Conservation (phyloP, 2,797 vertebrate genomes). For the Cyclopterus lumpus region DNA sequence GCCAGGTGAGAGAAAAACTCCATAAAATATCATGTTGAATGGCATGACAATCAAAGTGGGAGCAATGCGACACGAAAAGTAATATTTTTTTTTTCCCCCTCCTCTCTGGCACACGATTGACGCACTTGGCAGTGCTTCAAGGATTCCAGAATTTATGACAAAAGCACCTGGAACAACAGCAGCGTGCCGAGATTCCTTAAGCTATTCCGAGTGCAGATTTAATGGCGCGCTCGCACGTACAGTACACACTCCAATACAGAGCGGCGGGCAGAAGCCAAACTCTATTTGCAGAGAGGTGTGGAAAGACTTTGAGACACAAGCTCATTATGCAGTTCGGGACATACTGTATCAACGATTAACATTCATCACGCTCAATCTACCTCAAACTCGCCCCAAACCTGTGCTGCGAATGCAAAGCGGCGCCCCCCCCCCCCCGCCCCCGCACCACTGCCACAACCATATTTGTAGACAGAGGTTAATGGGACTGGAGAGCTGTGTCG, state of each 20-base stretch:
- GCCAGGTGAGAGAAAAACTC: constrained; percentile 12
- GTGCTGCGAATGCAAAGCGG: constrained; percentile 70
- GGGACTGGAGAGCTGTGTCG: constrained; percentile 66
- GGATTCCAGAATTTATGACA: constrained; percentile 65
- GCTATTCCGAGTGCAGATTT: constrained; percentile 64
- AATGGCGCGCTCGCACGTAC: constrained; percentile 41
- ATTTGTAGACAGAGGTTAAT: constrained; percentile 80
- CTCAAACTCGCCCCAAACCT: constrained; percentile 62
- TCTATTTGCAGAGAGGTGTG: constrained; percentile 65
- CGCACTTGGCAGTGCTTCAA: constrained; percentile 56
- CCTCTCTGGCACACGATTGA: constrained; percentile 16
- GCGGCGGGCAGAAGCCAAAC: constrained; percentile 64
- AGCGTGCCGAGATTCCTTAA: constrained; percentile 46
- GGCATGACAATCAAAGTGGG: constrained; percentile 41
- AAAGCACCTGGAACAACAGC: constrained; percentile 53
- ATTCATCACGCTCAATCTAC: constrained; percentile 82
- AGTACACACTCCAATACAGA: constrained; percentile 68
- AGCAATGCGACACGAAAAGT: constrained; percentile 31
- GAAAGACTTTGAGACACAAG: constrained; percentile 63
- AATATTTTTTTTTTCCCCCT: constrained; percentile 27
- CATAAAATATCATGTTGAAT: constrained; percentile 29
- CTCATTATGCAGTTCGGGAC: constrained; percentile 75
- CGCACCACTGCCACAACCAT: constrained; percentile 37
- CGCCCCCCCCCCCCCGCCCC: constrained; percentile 1
- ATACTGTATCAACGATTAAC: constrained; percentile 80